Evolutionary conservation across 2,888 invertebrate genomes (phyloP).

Genomic region (Bursaphelenchus okinawaensis): DNA sequence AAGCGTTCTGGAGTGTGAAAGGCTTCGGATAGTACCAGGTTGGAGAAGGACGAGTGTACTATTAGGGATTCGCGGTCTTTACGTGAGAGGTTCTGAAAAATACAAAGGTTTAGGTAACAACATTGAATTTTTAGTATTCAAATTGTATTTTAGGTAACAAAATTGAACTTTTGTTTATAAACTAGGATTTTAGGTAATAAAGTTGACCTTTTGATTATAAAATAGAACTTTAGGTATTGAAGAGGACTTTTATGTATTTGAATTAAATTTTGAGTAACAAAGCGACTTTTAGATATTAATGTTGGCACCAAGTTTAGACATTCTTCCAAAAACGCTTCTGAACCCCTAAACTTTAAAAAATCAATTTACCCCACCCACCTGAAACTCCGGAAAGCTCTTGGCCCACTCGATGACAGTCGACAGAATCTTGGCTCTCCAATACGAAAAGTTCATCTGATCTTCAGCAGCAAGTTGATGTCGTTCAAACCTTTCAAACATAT

Average conservation of each 20-base stretch:
- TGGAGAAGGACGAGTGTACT: constrained; percentile 51
- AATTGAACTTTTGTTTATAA: too few species aligned
- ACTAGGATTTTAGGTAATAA: too few species aligned
- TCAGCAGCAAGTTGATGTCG: constrained; percentile 22
- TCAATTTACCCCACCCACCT: constrained; percentile 15
- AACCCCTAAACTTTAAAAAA: background rate
- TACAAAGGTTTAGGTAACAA: constrained; percentile 10
- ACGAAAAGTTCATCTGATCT: constrained; percentile 51
- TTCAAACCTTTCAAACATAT: constrained; percentile 19
- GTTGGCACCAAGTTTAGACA: too few species aligned
- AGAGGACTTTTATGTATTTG: too few species aligned
- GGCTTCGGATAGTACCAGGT: constrained; percentile 54
- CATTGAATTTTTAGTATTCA: background rate
- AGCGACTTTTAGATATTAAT: too few species aligned
- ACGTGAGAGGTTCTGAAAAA: constrained; percentile 37
- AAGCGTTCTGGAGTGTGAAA: constrained; percentile 55
- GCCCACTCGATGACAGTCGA: constrained; percentile 55
- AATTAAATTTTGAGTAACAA: too few species aligned
- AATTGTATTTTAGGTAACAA: constrained; percentile 1
- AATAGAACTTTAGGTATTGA: too few species aligned
- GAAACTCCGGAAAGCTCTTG: constrained; percentile 50
- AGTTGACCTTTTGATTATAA: too few species aligned
- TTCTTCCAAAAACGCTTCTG: too few species aligned
- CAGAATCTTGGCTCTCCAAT: constrained; percentile 54
- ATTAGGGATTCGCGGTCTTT: constrained; percentile 40